Evolutionary conservation across 2,888 invertebrate species (phyloP), one percentile per base, ranked within the genome.

Genomic region (Volucella inflata): DNA sequence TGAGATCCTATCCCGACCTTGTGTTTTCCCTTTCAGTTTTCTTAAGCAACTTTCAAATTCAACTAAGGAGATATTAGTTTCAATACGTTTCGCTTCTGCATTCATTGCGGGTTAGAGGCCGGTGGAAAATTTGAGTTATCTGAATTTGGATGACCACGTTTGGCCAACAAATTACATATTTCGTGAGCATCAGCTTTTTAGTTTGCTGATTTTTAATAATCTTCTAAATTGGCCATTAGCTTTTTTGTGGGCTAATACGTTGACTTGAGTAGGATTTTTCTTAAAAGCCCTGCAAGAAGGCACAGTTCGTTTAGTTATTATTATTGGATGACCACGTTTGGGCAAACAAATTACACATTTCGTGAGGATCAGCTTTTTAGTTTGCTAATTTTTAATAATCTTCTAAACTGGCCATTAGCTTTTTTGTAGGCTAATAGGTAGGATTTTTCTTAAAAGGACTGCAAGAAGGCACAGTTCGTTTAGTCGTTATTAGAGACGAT

Each of bases 341-440:
- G 44, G 17, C 12, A 60, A 42, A 4, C 21, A 17, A 11, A 44
- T 17, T n/a, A n/a, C n/a, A n/a, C n/a, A n/a, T n/a, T n/a, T n/a
- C n/a, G n/a, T n/a, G n/a, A n/a, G n/a, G n/a, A n/a, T 21, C 17
- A 44, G 42, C 10, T 60, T 44, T 53, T 53, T 21, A 53, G 11
- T 17, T 53, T 53, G 53, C 53, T 53, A 30, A 53, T 53, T 53
- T 30, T 60, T 42, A 17, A 12, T 16, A 60, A 30, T 60, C 60
- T 60, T 40, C 57, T 57, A 42, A 59, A 59, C 16, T 42, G 51
- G 17, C 17, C 42, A 42, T 59, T 59, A n/a, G 42, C 10, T 42
- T 59, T 44, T 60, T 60, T 57, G 57, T 57, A 40, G 57, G 57
- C 40, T 59, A n/a, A n/a, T 59, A 42, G 17, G 42, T 42, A 59